Conservation (phyloP, 2,797 vertebrate species). For the Mionectes olivaceus region DNA sequence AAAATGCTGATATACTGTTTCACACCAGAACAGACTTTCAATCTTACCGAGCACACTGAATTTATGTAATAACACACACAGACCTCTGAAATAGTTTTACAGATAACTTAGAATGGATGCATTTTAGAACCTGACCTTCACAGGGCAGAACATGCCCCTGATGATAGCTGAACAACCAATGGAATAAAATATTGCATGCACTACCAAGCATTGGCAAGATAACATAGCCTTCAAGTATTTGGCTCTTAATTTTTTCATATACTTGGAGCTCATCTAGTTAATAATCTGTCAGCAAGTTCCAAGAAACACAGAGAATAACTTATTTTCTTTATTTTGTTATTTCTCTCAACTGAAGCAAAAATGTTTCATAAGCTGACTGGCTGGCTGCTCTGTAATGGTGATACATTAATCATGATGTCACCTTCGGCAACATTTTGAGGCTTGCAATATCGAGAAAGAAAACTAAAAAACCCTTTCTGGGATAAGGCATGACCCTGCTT, state of each 20-base stretch:
- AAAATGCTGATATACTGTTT: not conserved
- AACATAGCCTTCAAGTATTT: not conserved
- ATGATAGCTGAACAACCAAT: not conserved
- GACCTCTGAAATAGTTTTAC: not conserved
- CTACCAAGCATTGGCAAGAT: not conserved
- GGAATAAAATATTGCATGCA: not conserved
- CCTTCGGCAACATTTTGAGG: not conserved
- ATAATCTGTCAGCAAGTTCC: not conserved
- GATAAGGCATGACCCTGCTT: not conserved
- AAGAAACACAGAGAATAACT: not conserved
- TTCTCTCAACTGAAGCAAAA: constrained; percentile 37
- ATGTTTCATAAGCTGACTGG: not conserved
- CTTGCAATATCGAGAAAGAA: constrained; percentile 15
- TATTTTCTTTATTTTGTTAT: not conserved
- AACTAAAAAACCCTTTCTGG: constrained; percentile 1
- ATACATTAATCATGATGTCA: constrained; percentile 47
- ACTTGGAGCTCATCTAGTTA: not conserved
- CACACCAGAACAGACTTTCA: not conserved
- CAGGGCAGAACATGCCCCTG: not conserved
- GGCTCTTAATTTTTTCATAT: not conserved
- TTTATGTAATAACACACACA: not conserved
- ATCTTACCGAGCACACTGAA: not conserved
- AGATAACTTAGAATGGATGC: not conserved
- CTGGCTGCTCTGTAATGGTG: constrained; percentile 19
- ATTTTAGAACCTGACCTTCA: not conserved